phyloP scores from a whole-genome alignment of 2,888 invertebrate species.

The Theretra japonica region DNA sequence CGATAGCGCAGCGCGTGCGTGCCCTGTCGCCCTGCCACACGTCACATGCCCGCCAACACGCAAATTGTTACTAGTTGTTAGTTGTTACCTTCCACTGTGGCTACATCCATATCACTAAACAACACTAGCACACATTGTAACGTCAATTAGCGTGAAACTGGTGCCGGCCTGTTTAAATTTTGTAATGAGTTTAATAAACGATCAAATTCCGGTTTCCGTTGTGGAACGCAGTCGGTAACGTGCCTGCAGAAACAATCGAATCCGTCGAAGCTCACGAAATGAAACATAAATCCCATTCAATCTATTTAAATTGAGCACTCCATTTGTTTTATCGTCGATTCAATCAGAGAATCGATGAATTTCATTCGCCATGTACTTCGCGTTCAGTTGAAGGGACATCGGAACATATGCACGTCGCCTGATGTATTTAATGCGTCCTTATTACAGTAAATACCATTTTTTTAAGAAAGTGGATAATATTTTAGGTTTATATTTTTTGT shows the following conservation, averaged over 20 bases:
- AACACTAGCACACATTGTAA: constrained; percentile 38
- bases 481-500: no score
- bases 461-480: no score
- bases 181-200: constrained; percentile 54
- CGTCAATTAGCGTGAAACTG: constrained; percentile 57
- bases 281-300: constrained; percentile 81
- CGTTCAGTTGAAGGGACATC: constrained; percentile 5
- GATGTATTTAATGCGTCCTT: constrained; percentile 1
- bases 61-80: constrained; percentile 38
- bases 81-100: constrained; percentile 9
- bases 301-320: constrained; percentile 81
- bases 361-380: constrained; percentile 57
- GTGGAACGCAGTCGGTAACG: constrained; percentile 37
- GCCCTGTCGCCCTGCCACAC: constrained; percentile 48
- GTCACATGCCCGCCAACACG: constrained; percentile 61
- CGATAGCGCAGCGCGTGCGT: constrained; percentile 78
- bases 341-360: constrained; percentile 73
- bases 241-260: constrained; percentile 35
- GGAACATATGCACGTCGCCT: background rate
- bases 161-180: constrained; percentile 46
- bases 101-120: background rate
- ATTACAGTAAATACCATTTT: background rate
- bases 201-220: constrained; percentile 53
- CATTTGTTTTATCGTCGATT: constrained; percentile 79
- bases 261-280: constrained; percentile 67